Conservation (phyloP, 2,797 vertebrate species). For the Perodicticus potto region DNA sequence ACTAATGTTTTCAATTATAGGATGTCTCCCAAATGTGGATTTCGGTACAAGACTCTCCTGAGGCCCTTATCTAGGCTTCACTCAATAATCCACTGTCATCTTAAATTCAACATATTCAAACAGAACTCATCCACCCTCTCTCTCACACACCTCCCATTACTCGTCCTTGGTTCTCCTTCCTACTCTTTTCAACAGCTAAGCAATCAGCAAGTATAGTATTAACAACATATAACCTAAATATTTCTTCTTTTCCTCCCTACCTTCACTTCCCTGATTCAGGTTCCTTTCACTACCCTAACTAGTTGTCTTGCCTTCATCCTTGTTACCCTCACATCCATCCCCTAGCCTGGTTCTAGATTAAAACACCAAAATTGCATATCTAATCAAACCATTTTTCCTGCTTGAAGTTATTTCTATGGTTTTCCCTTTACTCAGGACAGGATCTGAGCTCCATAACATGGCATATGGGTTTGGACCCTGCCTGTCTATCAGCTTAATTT, state of each 20-base stretch:
- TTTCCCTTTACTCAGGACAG: conserved; percentile 13
- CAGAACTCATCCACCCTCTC: neutral
- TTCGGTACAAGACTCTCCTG: neutral
- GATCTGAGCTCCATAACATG: neutral
- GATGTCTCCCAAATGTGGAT: conserved; percentile 35
- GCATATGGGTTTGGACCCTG: neutral
- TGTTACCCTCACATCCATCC: conserved; percentile 7
- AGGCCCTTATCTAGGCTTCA: neutral
- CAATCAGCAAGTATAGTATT: neutral
- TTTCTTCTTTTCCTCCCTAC: conserved; percentile 23
- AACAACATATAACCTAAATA: neutral
- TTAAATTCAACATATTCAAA: conserved; percentile 30
- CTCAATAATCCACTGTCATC: neutral
- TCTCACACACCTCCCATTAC: neutral
- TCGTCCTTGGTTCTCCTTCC: conserved; percentile 11
- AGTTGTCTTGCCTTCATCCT: neutral
- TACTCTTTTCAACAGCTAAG: conserved; percentile 35
- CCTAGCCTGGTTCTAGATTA: conserved; percentile 36
- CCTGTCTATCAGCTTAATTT: conserved; percentile 1
- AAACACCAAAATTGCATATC: conserved; percentile 32
- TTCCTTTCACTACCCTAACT: conserved; percentile 40
- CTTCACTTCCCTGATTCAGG: conserved; percentile 14
- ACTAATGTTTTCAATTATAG: conserved; percentile 4
- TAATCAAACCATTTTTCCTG: conserved; percentile 21
- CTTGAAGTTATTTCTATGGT: conserved; percentile 53